A percentile compares a stretch with the other conserved stretches of the same genome.
Conservation (phyloP, 2,797 vertebrate genomes). For the Eupleurogrammus muticus region DNA sequence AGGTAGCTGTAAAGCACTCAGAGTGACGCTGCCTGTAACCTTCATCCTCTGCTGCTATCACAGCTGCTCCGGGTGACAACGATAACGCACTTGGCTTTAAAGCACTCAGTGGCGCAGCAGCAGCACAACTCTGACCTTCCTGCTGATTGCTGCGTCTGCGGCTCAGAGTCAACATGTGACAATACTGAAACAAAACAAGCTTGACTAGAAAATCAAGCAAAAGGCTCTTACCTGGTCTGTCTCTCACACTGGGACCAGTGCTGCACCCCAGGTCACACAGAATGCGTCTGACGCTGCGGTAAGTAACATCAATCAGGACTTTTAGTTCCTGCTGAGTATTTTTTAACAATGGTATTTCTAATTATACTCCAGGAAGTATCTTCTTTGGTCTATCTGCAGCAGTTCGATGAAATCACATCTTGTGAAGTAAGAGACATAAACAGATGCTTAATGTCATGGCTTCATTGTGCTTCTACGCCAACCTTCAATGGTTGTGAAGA, state of each 20-base stretch:
- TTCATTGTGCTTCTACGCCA: neutral
- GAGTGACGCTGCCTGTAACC: constrained; percentile 68
- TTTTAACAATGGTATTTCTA: no score
- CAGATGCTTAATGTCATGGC: no score
- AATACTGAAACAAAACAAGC: constrained; percentile 80
- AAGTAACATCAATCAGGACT: no score
- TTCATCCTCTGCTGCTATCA: constrained; percentile 70
- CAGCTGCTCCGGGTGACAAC: constrained; percentile 71
- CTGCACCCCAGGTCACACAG: no score
- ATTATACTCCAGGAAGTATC: no score
- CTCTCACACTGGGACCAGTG: constrained; percentile 80
- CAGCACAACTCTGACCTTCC: constrained; percentile 81
- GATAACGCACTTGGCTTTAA: constrained; percentile 83
- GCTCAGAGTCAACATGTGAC: constrained; percentile 73
- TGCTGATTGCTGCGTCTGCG: constrained; percentile 71
- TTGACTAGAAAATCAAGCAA: constrained; percentile 83
- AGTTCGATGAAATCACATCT: no score
- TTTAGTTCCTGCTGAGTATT: no score
- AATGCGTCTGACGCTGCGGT: no score
- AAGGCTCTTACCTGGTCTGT: constrained; percentile 78
- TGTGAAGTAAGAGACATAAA: no score
- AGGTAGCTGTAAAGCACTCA: constrained; percentile 69
- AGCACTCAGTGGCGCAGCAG: constrained; percentile 79
- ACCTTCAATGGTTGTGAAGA: neutral
- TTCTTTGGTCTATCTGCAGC: no score